Conservation (phyloP, 2,888 invertebrate genomes). For the Andrena bucephala region DNA sequence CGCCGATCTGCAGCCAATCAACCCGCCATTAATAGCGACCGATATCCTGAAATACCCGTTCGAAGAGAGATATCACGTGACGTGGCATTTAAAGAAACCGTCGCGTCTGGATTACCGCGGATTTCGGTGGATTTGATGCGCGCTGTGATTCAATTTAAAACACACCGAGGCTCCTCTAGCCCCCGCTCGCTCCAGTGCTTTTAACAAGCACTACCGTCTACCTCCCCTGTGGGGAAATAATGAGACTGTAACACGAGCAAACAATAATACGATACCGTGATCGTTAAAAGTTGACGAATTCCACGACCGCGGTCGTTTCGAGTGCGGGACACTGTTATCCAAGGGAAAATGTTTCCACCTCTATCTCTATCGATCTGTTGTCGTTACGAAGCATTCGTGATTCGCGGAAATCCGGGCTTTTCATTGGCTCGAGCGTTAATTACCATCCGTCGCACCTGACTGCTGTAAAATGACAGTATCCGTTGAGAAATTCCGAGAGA, state of each 20-base stretch:
- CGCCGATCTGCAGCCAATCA: constrained; percentile 3
- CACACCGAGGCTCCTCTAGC: constrained; percentile 21
- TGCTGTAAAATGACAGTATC: not conserved
- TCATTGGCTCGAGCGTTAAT: constrained; percentile 24
- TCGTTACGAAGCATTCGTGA: not conserved
- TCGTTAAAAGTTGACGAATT: constrained; percentile 64
- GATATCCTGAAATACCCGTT: constrained; percentile 10
- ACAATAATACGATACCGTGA: constrained; percentile 49
- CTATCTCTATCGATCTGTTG: constrained; percentile 36
- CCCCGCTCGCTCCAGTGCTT: constrained; percentile 36
- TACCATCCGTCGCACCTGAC: not conserved
- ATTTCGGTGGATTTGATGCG: constrained; percentile 40
- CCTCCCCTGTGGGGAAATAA: constrained; percentile 41
- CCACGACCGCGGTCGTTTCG: constrained; percentile 27
- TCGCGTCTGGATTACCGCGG: constrained; percentile 40
- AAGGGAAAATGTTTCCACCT: constrained; percentile 36
- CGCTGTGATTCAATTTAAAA: constrained; percentile 55
- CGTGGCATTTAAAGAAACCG: constrained; percentile 25
- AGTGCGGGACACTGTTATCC: constrained; percentile 42
- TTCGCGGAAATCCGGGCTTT: constrained; percentile 15
- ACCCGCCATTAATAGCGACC: constrained; percentile 9
- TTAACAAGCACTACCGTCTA: constrained; percentile 56
- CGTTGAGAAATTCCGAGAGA: constrained; percentile 19
- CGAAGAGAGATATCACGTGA: constrained; percentile 21
- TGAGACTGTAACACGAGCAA: constrained; percentile 54